Conservation (phyloP, 2,888 invertebrate species). For the Vandiemenella viatica region DNA sequence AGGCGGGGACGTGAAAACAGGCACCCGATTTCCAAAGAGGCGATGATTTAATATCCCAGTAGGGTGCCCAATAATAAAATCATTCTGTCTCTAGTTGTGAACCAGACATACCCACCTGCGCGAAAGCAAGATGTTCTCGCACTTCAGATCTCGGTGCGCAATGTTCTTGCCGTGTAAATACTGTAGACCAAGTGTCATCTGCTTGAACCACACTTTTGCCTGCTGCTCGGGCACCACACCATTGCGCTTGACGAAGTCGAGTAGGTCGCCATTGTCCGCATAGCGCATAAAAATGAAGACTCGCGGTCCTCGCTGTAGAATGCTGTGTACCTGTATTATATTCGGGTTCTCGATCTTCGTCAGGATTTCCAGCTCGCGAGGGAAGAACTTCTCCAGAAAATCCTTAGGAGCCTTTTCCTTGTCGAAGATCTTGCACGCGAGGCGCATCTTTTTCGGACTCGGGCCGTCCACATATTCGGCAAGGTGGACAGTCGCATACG, state of each 20-base stretch:
- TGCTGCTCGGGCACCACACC: conserved; percentile 66
- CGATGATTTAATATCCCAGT: too few species aligned
- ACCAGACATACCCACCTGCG: too few species aligned
- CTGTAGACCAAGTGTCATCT: conserved; percentile 68
- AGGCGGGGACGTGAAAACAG: too few species aligned
- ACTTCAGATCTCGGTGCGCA: conserved; percentile 84
- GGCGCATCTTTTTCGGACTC: conserved; percentile 53
- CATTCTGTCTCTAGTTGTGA: too few species aligned
- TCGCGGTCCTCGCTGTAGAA: conserved; percentile 63
- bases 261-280: conserved; percentile 78
- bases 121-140: conserved; percentile 79
- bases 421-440: conserved; percentile 85
- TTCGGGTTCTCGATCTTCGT: conserved; percentile 81
- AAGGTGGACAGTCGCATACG: conserved; percentile 78
- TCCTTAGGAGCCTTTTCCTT: conserved; percentile 76
- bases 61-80: too few species aligned
- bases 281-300: conserved; percentile 85
- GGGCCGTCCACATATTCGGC: conserved; percentile 64
- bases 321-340: conserved; percentile 78
- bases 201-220: conserved; percentile 69
- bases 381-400: conserved; percentile 84
- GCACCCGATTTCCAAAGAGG: too few species aligned
- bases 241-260: conserved; percentile 66
- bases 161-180: conserved; percentile 74
- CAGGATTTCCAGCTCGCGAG: conserved; percentile 79